Conservation (phyloP, 2,113 vertebrate species). For the Ciconia maguari region DNA sequence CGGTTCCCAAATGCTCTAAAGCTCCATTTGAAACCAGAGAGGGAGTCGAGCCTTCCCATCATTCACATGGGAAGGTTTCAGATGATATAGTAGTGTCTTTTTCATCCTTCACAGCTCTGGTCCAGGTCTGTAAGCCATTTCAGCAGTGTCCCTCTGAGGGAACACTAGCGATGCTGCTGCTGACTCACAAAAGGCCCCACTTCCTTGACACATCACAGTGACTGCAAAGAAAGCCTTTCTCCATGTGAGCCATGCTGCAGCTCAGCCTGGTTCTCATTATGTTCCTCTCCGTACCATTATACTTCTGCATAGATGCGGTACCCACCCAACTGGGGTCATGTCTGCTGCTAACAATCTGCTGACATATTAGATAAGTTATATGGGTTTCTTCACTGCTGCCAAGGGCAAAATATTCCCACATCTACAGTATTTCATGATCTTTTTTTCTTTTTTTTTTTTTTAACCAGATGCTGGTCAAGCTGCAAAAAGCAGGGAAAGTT, state of each 20-base stretch:
- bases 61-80: not conserved
- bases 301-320: not conserved
- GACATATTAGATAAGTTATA: constrained; percentile 51
- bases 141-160: not conserved
- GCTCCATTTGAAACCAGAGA: not conserved
- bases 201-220: constrained; percentile 51
- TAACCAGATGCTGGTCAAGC: not conserved
- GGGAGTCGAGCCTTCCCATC: not conserved
- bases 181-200: constrained; percentile 31
- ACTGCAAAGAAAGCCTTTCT: constrained; percentile 20
- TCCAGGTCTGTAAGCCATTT: constrained; percentile 42
- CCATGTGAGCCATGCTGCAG: not conserved
- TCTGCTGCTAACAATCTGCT: constrained; percentile 56
- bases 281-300: not conserved
- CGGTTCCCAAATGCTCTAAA: not conserved
- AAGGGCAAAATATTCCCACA: constrained; percentile 46
- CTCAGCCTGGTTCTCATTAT: constrained; percentile 54
- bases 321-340: constrained; percentile 42
- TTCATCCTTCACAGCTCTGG: not conserved
- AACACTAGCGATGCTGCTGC: not conserved
- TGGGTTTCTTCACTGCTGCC: constrained; percentile 25
- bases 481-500: not conserved
- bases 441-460: not conserved
- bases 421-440: not conserved
- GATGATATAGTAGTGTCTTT: not conserved